phyloP scores from a whole-genome alignment of 2,113 vertebrate genomes.

The Sebastes fasciatus region DNA sequence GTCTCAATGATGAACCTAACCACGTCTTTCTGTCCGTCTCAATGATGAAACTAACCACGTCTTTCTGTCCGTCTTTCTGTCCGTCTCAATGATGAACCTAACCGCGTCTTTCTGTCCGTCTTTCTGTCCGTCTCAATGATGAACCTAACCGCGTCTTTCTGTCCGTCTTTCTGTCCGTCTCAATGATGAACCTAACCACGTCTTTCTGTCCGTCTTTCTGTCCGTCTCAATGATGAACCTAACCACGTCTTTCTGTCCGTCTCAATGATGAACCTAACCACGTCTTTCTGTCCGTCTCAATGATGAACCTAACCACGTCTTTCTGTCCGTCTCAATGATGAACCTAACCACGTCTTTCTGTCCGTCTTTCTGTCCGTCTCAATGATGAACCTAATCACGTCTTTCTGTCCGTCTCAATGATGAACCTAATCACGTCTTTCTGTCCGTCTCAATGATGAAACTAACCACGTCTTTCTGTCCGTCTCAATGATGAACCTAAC shows the following conservation, averaged over 20 bases:
- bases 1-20: too few relatives aligned
- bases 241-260: conserved; percentile 41
- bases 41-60: too few relatives aligned
- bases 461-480: conserved; percentile 45
- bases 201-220: conserved; percentile 48
- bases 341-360: conserved; percentile 52
- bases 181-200: too few relatives aligned
- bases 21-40: conserved; percentile 27
- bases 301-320: conserved; percentile 47
- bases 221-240: too few relatives aligned
- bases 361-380: too few relatives aligned
- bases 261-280: too few relatives aligned
- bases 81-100: too few relatives aligned
- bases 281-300: conserved; percentile 42
- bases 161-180: too few relatives aligned
- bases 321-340: conserved; percentile 51
- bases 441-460: conserved; percentile 15
- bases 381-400: conserved; percentile 45
- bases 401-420: conserved; percentile 48
- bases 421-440: conserved; percentile 46
- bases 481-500: conserved; percentile 30
- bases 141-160: conserved; percentile 53
- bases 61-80: conserved; percentile 48
- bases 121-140: too few relatives aligned
- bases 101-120: conserved; percentile 38